phyloP scores from a whole-genome alignment of 2,113 vertebrate species.

The Strigops habroptila region DNA sequence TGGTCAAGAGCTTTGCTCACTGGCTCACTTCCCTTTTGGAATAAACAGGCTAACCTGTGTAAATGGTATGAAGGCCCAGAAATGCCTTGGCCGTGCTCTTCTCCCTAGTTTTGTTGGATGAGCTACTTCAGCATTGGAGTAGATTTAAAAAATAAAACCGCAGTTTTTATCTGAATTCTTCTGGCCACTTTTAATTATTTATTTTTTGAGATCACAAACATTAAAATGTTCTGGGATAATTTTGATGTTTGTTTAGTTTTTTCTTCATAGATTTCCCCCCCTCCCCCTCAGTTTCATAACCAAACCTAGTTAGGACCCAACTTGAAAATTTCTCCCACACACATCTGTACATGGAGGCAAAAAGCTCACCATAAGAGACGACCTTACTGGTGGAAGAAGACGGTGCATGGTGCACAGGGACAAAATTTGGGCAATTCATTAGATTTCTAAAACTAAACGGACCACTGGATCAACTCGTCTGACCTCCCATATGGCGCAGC shows the following conservation, averaged over 20 bases:
- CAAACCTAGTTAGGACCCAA: not conserved
- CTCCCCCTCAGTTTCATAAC: rapidly evolving
- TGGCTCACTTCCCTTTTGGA: not conserved
- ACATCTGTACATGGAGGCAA: not conserved
- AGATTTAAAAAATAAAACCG: not conserved
- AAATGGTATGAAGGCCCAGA: not conserved
- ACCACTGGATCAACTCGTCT: not conserved
- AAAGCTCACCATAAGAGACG: not conserved
- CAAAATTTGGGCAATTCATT: not conserved
- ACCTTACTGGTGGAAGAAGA: not conserved
- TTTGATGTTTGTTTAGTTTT: not conserved
- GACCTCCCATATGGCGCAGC: not conserved
- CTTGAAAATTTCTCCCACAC: not conserved
- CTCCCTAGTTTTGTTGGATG: not conserved
- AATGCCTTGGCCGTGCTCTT: not conserved
- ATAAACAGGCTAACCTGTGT: not conserved
- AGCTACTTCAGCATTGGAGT: not conserved
- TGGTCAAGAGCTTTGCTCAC: not conserved
- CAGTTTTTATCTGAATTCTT: not conserved
- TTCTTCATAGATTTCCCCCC: rapidly evolving
- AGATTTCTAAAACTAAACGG: not conserved
- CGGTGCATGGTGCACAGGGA: not conserved
- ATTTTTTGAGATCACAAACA: not conserved
- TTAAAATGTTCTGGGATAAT: not conserved
- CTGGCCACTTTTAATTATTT: not conserved